Conservation (phyloP, 2,113 vertebrate genomes). For the Lepisosteus oculatus region DNA sequence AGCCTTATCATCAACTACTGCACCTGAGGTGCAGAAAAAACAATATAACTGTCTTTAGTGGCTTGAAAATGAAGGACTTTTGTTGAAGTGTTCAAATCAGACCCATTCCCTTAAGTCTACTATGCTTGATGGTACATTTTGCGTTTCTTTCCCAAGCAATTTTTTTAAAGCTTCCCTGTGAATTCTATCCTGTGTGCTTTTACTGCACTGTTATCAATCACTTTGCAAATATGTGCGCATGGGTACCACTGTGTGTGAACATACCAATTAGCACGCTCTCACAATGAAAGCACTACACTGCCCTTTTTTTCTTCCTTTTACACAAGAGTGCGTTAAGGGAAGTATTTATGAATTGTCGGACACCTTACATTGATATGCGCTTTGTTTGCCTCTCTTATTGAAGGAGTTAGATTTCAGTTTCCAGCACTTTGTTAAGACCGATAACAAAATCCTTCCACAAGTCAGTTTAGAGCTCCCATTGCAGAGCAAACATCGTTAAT, state of each 20-base stretch:
- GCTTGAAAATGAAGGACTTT: neutral
- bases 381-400: slow-evolving; percentile 11
- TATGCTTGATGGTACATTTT: neutral
- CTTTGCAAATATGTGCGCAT: neutral
- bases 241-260: neutral
- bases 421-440: slow-evolving; percentile 38
- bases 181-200: too few species aligned
- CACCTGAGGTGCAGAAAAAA: too few species aligned
- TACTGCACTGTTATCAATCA: too few species aligned
- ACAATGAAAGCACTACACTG: too few species aligned
- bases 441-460: slow-evolving; percentile 28
- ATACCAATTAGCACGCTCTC: neutral
- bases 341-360: neutral
- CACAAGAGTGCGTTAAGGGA: neutral
- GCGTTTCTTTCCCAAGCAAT: too few species aligned
- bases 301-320: neutral
- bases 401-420: slow-evolving; percentile 23
- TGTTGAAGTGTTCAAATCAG: neutral
- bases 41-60: too few species aligned
- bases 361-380: slow-evolving; percentile 5
- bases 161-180: too few species aligned
- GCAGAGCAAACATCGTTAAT: slow-evolving; percentile 38
- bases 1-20: neutral
- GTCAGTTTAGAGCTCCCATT: slow-evolving; percentile 30
- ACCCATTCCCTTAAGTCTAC: neutral